Evolutionary conservation across 2,888 invertebrate species (phyloP).

Genomic region (Callosobruchus maculatus): DNA sequence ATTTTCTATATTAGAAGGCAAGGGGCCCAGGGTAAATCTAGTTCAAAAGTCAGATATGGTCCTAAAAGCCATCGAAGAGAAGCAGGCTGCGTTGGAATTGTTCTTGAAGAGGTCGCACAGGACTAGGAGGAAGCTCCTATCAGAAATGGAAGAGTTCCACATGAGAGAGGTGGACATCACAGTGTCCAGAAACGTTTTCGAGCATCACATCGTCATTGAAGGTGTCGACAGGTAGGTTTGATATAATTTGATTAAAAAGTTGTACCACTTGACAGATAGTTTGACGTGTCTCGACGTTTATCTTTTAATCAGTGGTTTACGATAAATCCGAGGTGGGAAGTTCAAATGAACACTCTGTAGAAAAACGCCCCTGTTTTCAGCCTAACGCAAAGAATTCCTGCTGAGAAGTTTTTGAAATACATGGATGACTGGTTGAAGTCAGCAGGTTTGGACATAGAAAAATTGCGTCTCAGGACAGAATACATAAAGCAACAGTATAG

Average conservation of each 20-base stretch:
- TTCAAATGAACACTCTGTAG: too few relatives aligned
- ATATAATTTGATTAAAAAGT: too few relatives aligned
- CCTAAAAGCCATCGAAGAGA: constrained; percentile 30
- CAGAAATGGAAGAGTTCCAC: constrained; percentile 51
- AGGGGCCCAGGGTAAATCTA: constrained; percentile 28
- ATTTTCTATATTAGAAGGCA: constrained; percentile 9
- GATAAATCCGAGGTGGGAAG: too few relatives aligned
- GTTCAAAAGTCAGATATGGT: constrained; percentile 33
- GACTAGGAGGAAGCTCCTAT: constrained; percentile 24
- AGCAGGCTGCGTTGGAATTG: constrained; percentile 13
- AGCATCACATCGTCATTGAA: constrained; percentile 48
- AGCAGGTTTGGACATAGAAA: constrained; percentile 56
- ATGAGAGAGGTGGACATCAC: constrained; percentile 52
- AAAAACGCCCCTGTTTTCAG: too few relatives aligned
- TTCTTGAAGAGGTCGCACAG: constrained; percentile 26
- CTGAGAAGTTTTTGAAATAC: constrained; percentile 55
- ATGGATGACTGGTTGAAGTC: constrained; percentile 61
- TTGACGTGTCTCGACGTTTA: too few relatives aligned
- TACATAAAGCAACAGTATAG: constrained; percentile 55
- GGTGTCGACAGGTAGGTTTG: constrained; percentile 44
- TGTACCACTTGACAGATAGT: too few relatives aligned
- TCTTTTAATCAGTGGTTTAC: too few relatives aligned
- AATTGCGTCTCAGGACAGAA: constrained; percentile 51
- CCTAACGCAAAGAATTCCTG: constrained; percentile 60
- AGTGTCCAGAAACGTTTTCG: constrained; percentile 52